Conservation (phyloP, 2,113 vertebrate genomes). For the Tachysurus fulvidraco region DNA sequence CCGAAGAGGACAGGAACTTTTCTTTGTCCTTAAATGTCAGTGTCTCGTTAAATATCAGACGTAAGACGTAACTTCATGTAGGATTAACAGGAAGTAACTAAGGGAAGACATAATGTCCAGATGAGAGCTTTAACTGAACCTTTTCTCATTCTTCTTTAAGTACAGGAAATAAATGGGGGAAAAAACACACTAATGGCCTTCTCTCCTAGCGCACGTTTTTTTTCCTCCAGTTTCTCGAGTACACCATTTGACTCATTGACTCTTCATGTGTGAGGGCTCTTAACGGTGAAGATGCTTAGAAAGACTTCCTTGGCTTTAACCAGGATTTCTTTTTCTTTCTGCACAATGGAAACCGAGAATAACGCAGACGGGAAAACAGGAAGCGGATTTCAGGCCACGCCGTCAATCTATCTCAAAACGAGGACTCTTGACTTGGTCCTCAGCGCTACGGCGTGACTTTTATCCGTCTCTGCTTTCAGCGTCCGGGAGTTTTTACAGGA, state of each 20-base stretch:
- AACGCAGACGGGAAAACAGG: slow-evolving; percentile 45
- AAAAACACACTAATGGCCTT: slow-evolving; percentile 33
- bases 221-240: slow-evolving; percentile 38
- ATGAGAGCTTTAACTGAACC: not conserved
- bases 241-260: slow-evolving; percentile 51
- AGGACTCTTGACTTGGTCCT: slow-evolving; percentile 42
- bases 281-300: slow-evolving; percentile 53
- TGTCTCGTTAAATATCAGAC: not conserved
- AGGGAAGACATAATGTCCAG: slow-evolving; percentile 4
- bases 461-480: slow-evolving; percentile 14
- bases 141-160: slow-evolving; percentile 12
- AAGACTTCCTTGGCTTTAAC: slow-evolving; percentile 64
- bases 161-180: not conserved
- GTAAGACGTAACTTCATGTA: not conserved
- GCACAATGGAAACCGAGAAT: not conserved
- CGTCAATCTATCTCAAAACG: slow-evolving; percentile 61
- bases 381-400: slow-evolving; percentile 56
- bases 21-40: not conserved
- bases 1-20: slow-evolving; percentile 55
- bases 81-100: slow-evolving; percentile 22
- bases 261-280: slow-evolving; percentile 56
- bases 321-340: slow-evolving; percentile 32
- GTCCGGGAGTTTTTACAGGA: slow-evolving; percentile 52
- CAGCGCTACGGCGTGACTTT: slow-evolving; percentile 49
- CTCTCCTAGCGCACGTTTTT: slow-evolving; percentile 19